Evolutionary conservation across 1,140 invertebrate genomes (phyloP), one percentile per base, ranked within the genome.

Genomic region (Aplysia californica): DNA sequence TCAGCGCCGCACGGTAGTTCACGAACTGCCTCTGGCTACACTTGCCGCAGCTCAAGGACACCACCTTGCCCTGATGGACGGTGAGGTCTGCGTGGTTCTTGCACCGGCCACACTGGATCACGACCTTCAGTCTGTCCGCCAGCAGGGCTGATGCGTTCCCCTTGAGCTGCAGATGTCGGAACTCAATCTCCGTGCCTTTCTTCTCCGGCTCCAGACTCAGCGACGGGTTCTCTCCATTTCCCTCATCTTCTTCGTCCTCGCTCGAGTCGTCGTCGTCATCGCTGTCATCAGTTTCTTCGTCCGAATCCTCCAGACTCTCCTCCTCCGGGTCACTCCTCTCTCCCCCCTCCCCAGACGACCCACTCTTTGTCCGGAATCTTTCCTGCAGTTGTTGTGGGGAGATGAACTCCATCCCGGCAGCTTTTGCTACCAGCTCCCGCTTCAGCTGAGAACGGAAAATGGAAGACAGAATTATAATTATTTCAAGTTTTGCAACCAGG

Each of bases 71-170:
- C 4, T 82, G 68, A 36, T 83, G 70, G 1, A 83, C 83, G 6
- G 56, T 73, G 29, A 89, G 67, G 39, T 89, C 87, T 1, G 79
- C 78, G 10, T 79, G 78, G n/a, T 83, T 84, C 50, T 88, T 87
- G 71, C 90, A 90, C 26, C 89, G 81, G 3, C 59, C 81, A 77
- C 90, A 90, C 71, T 87, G 83, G 10, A 90, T 77, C 21, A 79
- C 76, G 23, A 87, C 38, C 10, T 78, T 67, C 0, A 90, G 59
- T 44, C 80, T 83, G 3, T 79, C 76, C 68, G 82, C 84, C 6
- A 77, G 73, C n/a, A 90, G 41, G 18, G 87, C 85, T 15, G 85
- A 85, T 10, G 83, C 81, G 50, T 78, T 78, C 38, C 88, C 86
- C 21, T 75, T 78, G 0, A 89, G 78, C 66, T 88, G 81, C 6